Percentiles rank a stretch among this genome's conserved stretches.
Conservation (phyloP, 1,140 invertebrate genomes). For the Drosophila suzukii region DNA sequence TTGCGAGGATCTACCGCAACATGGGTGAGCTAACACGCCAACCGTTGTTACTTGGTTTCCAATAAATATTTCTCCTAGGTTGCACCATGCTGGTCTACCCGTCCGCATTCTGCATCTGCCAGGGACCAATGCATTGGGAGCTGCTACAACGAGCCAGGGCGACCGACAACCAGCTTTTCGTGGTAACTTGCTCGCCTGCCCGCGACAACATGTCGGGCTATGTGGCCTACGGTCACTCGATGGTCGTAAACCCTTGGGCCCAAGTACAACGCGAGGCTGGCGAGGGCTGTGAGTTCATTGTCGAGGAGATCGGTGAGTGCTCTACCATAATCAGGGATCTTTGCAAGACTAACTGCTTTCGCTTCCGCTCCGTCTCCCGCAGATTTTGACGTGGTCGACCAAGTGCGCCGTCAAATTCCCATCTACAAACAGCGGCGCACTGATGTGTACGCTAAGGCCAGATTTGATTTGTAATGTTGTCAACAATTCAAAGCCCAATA, state of each 20-base stretch:
- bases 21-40: slow-evolving; percentile 41
- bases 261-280: slow-evolving; percentile 90
- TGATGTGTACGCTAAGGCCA: slow-evolving; percentile 89
- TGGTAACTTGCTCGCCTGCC: slow-evolving; percentile 91
- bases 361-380: slow-evolving; percentile 64
- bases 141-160: slow-evolving; percentile 92
- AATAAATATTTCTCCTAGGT: slow-evolving; percentile 85
- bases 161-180: slow-evolving; percentile 94
- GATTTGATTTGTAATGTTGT: slow-evolving; percentile 9
- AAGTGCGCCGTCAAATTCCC: slow-evolving; percentile 93
- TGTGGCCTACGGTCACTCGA: slow-evolving; percentile 95
- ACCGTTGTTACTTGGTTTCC: no score
- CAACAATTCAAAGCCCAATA: not conserved
- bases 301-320: slow-evolving; percentile 88
- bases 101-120: slow-evolving; percentile 98
- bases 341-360: not conserved
- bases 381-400: slow-evolving; percentile 91
- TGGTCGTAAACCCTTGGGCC: slow-evolving; percentile 95
- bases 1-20: slow-evolving; percentile 93
- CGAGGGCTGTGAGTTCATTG: slow-evolving; percentile 89
- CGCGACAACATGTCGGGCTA: slow-evolving; percentile 90
- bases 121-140: slow-evolving; percentile 97
- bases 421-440: slow-evolving; percentile 90
- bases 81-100: slow-evolving; percentile 95
- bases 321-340: not conserved